Conservation (phyloP, 2,797 vertebrate genomes). For the Sebastes nivosus region DNA sequence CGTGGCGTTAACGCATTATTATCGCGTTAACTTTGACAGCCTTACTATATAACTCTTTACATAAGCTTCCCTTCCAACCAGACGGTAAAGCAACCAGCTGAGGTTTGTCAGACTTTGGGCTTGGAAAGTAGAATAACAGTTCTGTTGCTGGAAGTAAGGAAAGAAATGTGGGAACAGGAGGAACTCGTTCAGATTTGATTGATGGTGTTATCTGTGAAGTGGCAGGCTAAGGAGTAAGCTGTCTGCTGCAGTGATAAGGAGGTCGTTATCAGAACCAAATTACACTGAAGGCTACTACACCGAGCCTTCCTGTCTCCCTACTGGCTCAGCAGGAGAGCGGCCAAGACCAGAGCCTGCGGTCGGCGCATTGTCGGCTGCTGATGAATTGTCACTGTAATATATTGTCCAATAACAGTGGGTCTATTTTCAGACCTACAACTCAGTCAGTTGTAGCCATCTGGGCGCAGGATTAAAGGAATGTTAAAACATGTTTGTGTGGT, state of each 20-base stretch:
- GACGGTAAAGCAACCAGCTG: constrained; percentile 14
- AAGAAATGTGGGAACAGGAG: constrained; percentile 54
- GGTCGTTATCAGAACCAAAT: constrained; percentile 58
- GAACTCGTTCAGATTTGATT: constrained; percentile 55
- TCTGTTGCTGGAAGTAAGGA: constrained; percentile 17
- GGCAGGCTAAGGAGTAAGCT: constrained; percentile 57
- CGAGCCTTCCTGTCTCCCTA: constrained; percentile 34
- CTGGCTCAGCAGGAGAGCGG: constrained; percentile 30
- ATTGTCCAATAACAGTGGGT: constrained; percentile 58
- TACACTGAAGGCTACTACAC: constrained; percentile 35
- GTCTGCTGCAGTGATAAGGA: constrained; percentile 65
- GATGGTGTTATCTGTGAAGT: constrained; percentile 61
- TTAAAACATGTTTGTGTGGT: constrained; percentile 57
- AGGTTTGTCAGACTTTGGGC: constrained; percentile 32
- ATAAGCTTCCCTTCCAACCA: not conserved
- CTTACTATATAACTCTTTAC: not conserved
- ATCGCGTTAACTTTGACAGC: too few relatives aligned
- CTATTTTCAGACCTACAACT: constrained; percentile 56
- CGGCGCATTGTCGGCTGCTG: constrained; percentile 51
- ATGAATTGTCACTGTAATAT: constrained; percentile 66
- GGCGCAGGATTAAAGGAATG: constrained; percentile 32
- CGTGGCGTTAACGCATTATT: too few relatives aligned
- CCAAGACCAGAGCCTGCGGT: constrained; percentile 53
- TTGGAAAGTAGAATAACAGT: constrained; percentile 18
- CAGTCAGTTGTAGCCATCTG: constrained; percentile 26